A percentile compares a stretch with the other conserved stretches of the same genome.
Evolutionary conservation across 2,888 invertebrate genomes (phyloP).

Genomic region (Pollenia angustigena): DNA sequence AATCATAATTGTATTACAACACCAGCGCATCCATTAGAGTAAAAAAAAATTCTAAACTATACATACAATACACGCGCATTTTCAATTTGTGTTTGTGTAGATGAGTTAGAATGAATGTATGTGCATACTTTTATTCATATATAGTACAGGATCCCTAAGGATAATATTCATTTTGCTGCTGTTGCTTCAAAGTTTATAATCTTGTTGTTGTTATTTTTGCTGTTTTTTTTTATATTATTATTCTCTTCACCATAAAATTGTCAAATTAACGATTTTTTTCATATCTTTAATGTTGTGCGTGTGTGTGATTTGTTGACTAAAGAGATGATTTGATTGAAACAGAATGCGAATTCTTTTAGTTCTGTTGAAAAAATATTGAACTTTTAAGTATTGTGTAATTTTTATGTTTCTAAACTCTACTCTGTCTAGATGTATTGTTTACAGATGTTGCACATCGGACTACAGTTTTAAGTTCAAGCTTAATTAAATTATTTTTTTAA

Average conservation of each 20-base stretch:
- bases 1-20: slow-evolving; percentile 74
- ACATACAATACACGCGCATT: slow-evolving; percentile 1
- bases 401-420: too few relatives aligned
- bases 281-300: background rate
- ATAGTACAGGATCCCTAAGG: slow-evolving; percentile 11
- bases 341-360: too few relatives aligned
- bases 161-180: slow-evolving; percentile 19
- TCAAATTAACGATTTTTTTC: slow-evolving; percentile 48
- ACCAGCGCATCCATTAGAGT: slow-evolving; percentile 52
- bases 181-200: slow-evolving; percentile 28
- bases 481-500: too few relatives aligned
- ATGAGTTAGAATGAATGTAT: background rate
- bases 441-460: too few relatives aligned
- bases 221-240: slow-evolving; percentile 23
- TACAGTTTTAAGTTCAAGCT: too few relatives aligned
- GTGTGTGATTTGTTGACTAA: too few relatives aligned
- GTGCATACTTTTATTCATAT: background rate
- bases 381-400: too few relatives aligned
- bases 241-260: slow-evolving; percentile 23
- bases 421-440: too few relatives aligned
- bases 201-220: slow-evolving; percentile 14
- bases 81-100: background rate
- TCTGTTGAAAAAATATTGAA: too few relatives aligned
- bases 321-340: too few relatives aligned
- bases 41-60: slow-evolving; percentile 24